Conservation (phyloP, 1,140 invertebrate species). For the Aphelinus atriplicis region DNA sequence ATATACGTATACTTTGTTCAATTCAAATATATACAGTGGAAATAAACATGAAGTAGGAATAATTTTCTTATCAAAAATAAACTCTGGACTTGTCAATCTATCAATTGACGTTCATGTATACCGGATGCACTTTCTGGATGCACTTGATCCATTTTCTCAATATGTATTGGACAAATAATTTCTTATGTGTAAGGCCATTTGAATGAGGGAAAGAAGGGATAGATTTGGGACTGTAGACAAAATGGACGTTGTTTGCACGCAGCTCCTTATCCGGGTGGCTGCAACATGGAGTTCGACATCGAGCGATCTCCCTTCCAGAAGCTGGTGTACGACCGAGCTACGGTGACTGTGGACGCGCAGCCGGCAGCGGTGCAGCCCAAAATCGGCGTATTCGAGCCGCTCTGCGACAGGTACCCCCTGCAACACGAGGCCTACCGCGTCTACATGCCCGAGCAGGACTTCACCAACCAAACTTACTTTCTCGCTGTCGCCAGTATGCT, state of each 20-base stretch:
- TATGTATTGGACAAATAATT: no score
- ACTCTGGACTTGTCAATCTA: no score
- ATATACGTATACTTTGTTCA: no score
- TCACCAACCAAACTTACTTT: conserved; percentile 71
- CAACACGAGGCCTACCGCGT: conserved; percentile 72
- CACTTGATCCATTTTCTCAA: no score
- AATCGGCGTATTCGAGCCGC: conserved; percentile 39
- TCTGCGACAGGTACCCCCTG: conserved; percentile 57
- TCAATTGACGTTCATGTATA: no score
- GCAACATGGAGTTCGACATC: conserved; percentile 77
- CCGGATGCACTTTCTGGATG: no score
- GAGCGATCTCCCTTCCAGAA: conserved; percentile 74
- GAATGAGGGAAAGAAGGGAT: no score
- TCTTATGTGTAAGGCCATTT: no score
- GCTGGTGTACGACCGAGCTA: conserved; percentile 63
- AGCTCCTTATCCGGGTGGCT: conserved; percentile 83
- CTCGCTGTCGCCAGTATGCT: conserved; percentile 71
- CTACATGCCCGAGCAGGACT: conserved; percentile 71
- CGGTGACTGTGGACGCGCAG: conserved; percentile 71
- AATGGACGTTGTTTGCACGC: conserved; percentile 4
- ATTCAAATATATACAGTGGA: no score
- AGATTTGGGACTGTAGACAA: no score
- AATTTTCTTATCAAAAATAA: no score
- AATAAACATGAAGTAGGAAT: no score
- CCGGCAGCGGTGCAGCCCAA: conserved; percentile 62